These are phyloP conservation scores for Drosophila insularis DNA, from an alignment of 1,140 invertebrate genomes.

Conservation along the genomic window DNA sequence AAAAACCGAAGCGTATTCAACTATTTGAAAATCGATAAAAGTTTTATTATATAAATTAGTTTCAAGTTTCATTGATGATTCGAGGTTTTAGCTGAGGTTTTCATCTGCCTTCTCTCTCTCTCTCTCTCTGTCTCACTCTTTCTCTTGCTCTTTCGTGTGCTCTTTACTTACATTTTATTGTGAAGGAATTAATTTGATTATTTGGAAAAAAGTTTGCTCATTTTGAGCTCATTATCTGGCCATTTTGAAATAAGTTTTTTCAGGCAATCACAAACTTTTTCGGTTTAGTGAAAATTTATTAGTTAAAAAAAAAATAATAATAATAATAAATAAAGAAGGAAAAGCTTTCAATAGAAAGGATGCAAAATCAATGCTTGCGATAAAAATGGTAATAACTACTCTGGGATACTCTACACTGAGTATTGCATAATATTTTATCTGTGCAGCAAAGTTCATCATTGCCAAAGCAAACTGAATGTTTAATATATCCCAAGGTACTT, in stretches of 20 bases:
- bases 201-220: slow-evolving; percentile 9
- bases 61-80: slow-evolving; percentile 15
- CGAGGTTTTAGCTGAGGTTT: not conserved
- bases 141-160: not conserved
- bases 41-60: slow-evolving; percentile 15
- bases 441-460: too few species aligned
- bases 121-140: not conserved
- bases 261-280: not conserved
- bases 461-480: too few species aligned
- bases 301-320: not conserved
- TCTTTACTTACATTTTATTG: not conserved
- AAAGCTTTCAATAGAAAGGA: not conserved
- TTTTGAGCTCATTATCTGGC: slow-evolving; percentile 9
- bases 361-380: not conserved
- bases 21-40: slow-evolving; percentile 16
- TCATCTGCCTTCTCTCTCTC: not conserved
- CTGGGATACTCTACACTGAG: not conserved
- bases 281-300: slow-evolving; percentile 7
- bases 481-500: not conserved
- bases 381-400: not conserved
- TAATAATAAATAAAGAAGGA: too few species aligned
- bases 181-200: slow-evolving; percentile 9
- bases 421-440: too few species aligned
- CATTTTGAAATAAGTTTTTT: slow-evolving; percentile 9
- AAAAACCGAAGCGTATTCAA: not conserved